Base-by-base conservation (phyloP, 2,113 vertebrate species). In the Oxyura jamaicensis region DNA sequence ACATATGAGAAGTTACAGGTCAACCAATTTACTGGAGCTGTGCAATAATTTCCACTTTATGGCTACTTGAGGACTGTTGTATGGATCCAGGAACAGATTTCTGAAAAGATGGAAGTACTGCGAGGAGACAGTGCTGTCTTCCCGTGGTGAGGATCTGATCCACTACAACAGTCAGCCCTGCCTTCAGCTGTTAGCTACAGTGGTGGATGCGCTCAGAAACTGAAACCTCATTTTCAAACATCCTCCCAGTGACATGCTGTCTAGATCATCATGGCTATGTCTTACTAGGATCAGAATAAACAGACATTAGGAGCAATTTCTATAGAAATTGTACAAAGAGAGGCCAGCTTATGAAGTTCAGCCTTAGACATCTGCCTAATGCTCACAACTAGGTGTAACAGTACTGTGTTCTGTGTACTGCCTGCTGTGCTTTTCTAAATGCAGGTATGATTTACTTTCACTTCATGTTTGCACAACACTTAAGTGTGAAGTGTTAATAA, bases 11-110 rank as follows among this genome's bases (percentile, higher is more conserved):
- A 88, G 62, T 72, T 83, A 84, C 65, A 95, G 44, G 48, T 88
- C 58, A 83, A 77, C 69, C 53, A 39, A 75, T 96, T 96, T 94
- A 96, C 92, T 94, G 53, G 48, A 96, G 53, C 60, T 86, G 60
- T 79, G 93, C 46, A 56, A 35, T 65, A 33, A 84, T 53, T 90
- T 96, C 79, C 53, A 96, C 62, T 39, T 76, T 65, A 29, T 2
- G 42, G 56, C 56, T 58, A 69, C 69, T 35, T 81, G 23, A 92
- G 65, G 48, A 92, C 66, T 93, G 31, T 52, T 71, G 31, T 41
- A 50, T 3, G 5, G 74, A 95, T 62, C 44, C 73, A 84, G 42
- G 74, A 85, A 33, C 77, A 65, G 21, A 81, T 6, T 90, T 86
- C 23, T 39, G 72, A 60, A 84, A 53, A 62, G 35, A 13, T 10